Base-by-base conservation (phyloP, 2,113 vertebrate genomes). In the Felis chaus region DNA sequence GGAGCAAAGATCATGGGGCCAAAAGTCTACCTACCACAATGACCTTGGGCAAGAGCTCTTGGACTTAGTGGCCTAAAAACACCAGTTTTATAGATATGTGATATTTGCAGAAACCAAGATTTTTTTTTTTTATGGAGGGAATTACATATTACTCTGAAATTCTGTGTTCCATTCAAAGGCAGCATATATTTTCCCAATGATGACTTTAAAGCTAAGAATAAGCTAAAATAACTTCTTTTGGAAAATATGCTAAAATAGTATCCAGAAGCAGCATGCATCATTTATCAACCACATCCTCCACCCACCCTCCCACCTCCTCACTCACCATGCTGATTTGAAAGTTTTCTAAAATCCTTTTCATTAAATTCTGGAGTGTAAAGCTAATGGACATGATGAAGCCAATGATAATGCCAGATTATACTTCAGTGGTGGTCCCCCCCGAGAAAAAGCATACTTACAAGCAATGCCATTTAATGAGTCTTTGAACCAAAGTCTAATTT, bases 401-500 rank as follows among this genome's bases (percentile, higher is more conserved):
- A 53, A 63, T 19, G 18, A 88, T 91, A 96, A 82, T 80, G 95
- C 76, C 63, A 98, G 81, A 91, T 82, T 53, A 82, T 4, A 79
- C 53, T 79, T 92, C 31, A 87, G 36, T 57, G 41, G 14, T 48
- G 0, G 33, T 57, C 0, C 0, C 1, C 29, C 7, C 50, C 81
- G 41, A 71, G 82, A 95, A 97, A 98, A 97, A 97, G 66, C 74
- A 97, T 92, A 95, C 88, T 79, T 83, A 45, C 73, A 94, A 97
- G 89, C 71, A 93, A 45, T 68, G 89, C 89, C 73, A 97, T 39
- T 84, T 95, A 69, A 29, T 97, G 90, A 93, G 73, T 94, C 82
- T 97, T 61, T 87, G 80, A 98, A 97, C 92, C 83, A 97, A 78
- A 55, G 92, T 90, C 89, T 98, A 97, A 97, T 98, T 97, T 98